Evolutionary conservation across 2,888 invertebrate genomes (phyloP), one percentile per base, ranked within the genome.

Genomic region (Hirtodrosophila trivittata): DNA sequence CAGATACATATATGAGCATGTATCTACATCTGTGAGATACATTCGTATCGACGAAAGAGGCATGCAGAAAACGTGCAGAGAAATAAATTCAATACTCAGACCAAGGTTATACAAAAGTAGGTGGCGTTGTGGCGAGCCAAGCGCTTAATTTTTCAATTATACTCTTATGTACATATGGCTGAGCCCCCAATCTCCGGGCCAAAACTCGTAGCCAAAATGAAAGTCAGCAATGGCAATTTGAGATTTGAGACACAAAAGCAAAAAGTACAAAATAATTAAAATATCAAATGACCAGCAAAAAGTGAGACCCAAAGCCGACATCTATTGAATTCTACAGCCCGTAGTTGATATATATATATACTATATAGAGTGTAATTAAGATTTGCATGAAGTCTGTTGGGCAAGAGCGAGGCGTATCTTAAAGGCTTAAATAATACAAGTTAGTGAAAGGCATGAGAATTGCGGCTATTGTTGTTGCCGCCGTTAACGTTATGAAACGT

Each of bases 381-480:
- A 47, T 62, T 46, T 46, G 43, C 39, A 35, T 46, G 21, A 52
- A 18, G 26, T 51, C 38, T 18, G 62, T 42, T 32, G 37, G 30
- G 54, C 38, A 59, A 21, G 28, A 42, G 50, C n/a, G n/a, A n/a
- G n/a, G n/a, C n/a, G n/a, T n/a, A n/a, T n/a, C n/a, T n/a, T 12
- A 32, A 10, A 35, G 50, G 21, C 51, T 56, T 12, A 54, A 57
- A 70, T 63, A 51, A 47, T 51, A n/a, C n/a, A 25, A 45, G 38
- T 50, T 59, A 66, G 83, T 83, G 80, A 80, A 80, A 83, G 86
- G 84, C 63, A 66, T 71, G 78, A 82, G 78, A 78, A 85, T 55
- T 71, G 68, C 56, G 47, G 68, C 75, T 71, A 57, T 82, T 68
- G 75, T 68, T 60, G 46, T 18, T 55, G 58, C 54, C 38, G 26